These are phyloP conservation scores for Armadillidium nasatum DNA, from an alignment of 1,140 invertebrate genomes.

Conservation along the genomic window DNA sequence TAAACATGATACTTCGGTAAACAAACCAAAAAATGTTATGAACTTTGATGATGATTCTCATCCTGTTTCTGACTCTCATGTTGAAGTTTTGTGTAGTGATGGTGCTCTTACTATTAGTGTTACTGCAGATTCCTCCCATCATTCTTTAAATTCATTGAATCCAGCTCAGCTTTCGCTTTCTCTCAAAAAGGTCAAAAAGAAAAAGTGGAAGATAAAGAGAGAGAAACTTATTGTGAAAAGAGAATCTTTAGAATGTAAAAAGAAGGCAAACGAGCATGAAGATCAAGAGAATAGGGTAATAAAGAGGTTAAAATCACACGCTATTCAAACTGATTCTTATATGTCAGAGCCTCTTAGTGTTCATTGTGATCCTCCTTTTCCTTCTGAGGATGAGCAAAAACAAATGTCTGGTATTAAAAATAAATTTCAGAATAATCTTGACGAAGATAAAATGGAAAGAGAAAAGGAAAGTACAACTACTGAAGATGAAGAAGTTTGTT, in stretches of 20 bases:
- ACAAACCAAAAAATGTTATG: too few relatives aligned
- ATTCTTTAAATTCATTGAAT: background rate
- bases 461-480: background rate
- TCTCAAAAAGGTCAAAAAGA: background rate
- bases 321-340: background rate
- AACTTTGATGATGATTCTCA: background rate
- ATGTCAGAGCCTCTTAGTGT: background rate
- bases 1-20: background rate
- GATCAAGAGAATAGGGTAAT: background rate
- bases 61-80: background rate
- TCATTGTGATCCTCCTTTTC: constrained; percentile 3
- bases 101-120: background rate
- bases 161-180: background rate
- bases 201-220: background rate
- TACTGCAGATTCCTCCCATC: background rate
- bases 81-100: constrained; percentile 1
- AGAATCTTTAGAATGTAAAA: background rate
- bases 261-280: background rate
- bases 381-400: background rate
- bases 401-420: background rate
- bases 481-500: background rate
- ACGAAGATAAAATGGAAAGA: background rate
- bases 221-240: background rate
- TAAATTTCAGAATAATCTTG: background rate
- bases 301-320: background rate